Evolutionary conservation across 2,888 invertebrate genomes (phyloP).

Genomic region (Drosophila anceps): DNA sequence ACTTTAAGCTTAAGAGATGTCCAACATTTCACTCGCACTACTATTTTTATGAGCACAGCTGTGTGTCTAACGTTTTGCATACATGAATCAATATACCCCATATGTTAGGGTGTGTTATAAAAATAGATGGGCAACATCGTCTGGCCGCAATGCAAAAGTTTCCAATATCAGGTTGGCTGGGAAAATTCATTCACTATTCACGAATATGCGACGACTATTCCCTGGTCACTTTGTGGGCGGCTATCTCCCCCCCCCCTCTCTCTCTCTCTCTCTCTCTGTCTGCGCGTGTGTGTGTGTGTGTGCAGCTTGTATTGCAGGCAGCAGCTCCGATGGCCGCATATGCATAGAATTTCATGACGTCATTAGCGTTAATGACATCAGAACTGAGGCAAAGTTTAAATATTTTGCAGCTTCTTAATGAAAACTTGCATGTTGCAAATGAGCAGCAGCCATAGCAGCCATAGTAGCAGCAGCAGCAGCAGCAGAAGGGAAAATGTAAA

Average conservation of each 20-base stretch:
- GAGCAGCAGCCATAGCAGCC: constrained; percentile 39
- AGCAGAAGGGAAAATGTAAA: constrained; percentile 28
- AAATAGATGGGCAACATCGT: constrained; percentile 48
- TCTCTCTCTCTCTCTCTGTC: background rate
- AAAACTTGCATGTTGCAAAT: constrained; percentile 75
- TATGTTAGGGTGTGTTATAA: constrained; percentile 22
- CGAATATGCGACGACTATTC: constrained; percentile 43
- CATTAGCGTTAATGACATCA: constrained; percentile 76
- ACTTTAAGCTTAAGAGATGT: too few relatives aligned
- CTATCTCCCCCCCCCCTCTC: too few relatives aligned
- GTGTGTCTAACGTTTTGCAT: background rate
- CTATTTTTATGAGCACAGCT: too few relatives aligned
- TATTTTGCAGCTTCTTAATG: constrained; percentile 72
- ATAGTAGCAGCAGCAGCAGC: background rate
- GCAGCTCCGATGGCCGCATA: constrained; percentile 34
- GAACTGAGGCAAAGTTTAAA: constrained; percentile 73
- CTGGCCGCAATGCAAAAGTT: constrained; percentile 56
- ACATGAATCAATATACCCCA: background rate
- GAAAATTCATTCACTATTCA: constrained; percentile 46
- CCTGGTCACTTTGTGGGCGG: constrained; percentile 23
- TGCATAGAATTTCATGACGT: constrained; percentile 80
- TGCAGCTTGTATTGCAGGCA: constrained; percentile 15
- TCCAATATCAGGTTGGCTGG: constrained; percentile 56
- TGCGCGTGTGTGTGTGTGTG: constrained; percentile 21
- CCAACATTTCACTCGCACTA: too few relatives aligned